A percentile compares a stretch with the other conserved stretches of the same genome.
Evolutionary conservation across 1,140 invertebrate species (phyloP).

Genomic region (Temnothorax nylanderi): DNA sequence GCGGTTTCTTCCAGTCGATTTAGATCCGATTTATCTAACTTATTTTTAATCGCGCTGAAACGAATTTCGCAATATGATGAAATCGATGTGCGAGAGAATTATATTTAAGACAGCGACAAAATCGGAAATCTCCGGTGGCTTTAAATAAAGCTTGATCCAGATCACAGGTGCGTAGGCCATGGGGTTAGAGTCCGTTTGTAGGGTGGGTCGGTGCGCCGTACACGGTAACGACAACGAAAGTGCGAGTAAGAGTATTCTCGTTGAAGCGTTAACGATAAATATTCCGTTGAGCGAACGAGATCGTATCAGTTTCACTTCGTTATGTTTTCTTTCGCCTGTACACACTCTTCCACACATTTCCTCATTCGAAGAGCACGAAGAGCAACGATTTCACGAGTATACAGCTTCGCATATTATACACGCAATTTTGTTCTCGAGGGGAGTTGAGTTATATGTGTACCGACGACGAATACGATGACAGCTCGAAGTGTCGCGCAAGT

Average conservation of each 20-base stretch:
- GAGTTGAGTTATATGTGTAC: neutral
- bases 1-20: neutral
- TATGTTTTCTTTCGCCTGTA: conserved; percentile 47
- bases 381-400: conserved; percentile 20
- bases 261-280: neutral
- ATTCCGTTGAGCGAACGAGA: conserved; percentile 31
- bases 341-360: conserved; percentile 43
- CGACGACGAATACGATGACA: conserved; percentile 25
- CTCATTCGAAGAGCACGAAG: conserved; percentile 28
- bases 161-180: conserved; percentile 80
- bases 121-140: conserved; percentile 16
- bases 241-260: conserved; percentile 5
- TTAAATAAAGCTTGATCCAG: conserved; percentile 29
- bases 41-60: neutral
- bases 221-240: conserved; percentile 32
- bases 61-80: neutral
- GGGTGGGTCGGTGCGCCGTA: conserved; percentile 84
- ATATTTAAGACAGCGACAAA: conserved; percentile 30
- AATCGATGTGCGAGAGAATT: conserved; percentile 18
- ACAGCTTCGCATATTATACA: conserved; percentile 26
- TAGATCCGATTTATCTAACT: neutral
- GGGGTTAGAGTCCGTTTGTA: conserved; percentile 76
- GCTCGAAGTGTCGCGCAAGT: neutral
- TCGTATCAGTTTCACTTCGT: conserved; percentile 46
- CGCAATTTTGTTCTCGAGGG: conserved; percentile 24